These are phyloP conservation scores for Monoplex corrugatus DNA, from an alignment of 2,888 invertebrate genomes.

Conservation along the genomic window DNA sequence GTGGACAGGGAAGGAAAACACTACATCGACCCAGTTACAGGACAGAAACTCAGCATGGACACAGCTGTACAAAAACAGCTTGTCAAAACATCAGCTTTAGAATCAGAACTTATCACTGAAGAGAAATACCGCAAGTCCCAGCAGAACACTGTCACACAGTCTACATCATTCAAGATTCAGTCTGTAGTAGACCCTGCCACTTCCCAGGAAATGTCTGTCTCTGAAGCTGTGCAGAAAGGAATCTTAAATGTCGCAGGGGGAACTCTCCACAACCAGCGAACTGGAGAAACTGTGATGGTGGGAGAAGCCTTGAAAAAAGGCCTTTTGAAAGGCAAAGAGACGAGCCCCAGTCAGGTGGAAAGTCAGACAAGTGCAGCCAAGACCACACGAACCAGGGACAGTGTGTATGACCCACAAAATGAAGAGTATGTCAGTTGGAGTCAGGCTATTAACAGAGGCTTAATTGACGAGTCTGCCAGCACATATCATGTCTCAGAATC, in stretches of 20 bases:
- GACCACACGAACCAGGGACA: slow-evolving; percentile 30
- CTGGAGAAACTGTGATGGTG: slow-evolving; percentile 89
- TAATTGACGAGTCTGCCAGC: slow-evolving; percentile 89
- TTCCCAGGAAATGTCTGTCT: slow-evolving; percentile 86
- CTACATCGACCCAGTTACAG: slow-evolving; percentile 65
- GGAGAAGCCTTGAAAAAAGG: slow-evolving; percentile 88
- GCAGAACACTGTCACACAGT: slow-evolving; percentile 66
- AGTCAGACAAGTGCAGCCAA: neutral
- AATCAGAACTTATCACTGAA: slow-evolving; percentile 60
- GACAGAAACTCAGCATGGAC: slow-evolving; percentile 69
- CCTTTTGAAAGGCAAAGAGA: slow-evolving; percentile 58
- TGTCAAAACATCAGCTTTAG: slow-evolving; percentile 50
- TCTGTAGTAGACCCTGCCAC: slow-evolving; percentile 89
- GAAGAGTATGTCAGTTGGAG: slow-evolving; percentile 94
- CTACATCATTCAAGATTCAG: slow-evolving; percentile 72
- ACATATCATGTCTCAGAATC: slow-evolving; percentile 83
- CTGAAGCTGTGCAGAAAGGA: slow-evolving; percentile 85
- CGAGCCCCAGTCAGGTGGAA: slow-evolving; percentile 46
- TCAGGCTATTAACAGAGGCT: slow-evolving; percentile 93
- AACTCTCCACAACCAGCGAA: slow-evolving; percentile 80
- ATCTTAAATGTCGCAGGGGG: slow-evolving; percentile 86
- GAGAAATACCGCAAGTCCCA: slow-evolving; percentile 59
- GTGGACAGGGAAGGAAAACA: slow-evolving; percentile 82
- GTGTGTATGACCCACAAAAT: slow-evolving; percentile 88
- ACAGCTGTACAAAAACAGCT: slow-evolving; percentile 63